Evolutionary conservation across 2,797 vertebrate genomes (phyloP).

Genomic region (Phoebastria nigripes): DNA sequence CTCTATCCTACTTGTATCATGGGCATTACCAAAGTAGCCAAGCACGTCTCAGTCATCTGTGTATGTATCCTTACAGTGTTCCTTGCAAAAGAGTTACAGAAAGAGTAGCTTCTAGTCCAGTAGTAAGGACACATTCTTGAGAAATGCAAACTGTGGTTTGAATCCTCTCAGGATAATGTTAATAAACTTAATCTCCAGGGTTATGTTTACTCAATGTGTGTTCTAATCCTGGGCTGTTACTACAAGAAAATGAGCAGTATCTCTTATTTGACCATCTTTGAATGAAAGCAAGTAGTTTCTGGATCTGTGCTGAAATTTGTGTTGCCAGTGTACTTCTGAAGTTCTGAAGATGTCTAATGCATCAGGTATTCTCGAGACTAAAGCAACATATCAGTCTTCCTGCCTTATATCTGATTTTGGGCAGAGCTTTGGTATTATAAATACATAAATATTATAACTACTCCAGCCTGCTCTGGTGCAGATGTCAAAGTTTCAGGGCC

Average conservation of each 20-base stretch:
- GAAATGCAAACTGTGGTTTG: not conserved
- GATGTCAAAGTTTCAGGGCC: not conserved
- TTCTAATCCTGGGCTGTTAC: not conserved
- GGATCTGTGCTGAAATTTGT: not conserved
- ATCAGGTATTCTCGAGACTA: not conserved
- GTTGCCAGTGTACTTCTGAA: not conserved
- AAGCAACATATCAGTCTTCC: not conserved
- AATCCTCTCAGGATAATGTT: not conserved
- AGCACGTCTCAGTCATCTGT: not conserved
- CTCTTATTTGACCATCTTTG: not conserved
- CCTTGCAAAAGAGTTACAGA: not conserved
- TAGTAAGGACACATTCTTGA: not conserved
- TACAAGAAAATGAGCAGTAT: not conserved
- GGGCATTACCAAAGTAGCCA: not conserved
- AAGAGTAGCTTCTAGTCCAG: not conserved
- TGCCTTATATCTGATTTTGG: not conserved
- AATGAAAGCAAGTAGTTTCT: not conserved
- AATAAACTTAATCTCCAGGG: not conserved
- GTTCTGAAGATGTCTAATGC: not conserved
- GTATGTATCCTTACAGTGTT: rapidly evolving
- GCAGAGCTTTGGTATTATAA: not conserved
- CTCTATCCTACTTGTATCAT: not conserved
- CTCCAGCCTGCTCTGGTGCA: not conserved
- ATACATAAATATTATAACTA: not conserved
- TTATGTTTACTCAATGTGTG: not conserved